Evolutionary conservation across 2,797 vertebrate species (phyloP).

Genomic region (Rhincodon typus): DNA sequence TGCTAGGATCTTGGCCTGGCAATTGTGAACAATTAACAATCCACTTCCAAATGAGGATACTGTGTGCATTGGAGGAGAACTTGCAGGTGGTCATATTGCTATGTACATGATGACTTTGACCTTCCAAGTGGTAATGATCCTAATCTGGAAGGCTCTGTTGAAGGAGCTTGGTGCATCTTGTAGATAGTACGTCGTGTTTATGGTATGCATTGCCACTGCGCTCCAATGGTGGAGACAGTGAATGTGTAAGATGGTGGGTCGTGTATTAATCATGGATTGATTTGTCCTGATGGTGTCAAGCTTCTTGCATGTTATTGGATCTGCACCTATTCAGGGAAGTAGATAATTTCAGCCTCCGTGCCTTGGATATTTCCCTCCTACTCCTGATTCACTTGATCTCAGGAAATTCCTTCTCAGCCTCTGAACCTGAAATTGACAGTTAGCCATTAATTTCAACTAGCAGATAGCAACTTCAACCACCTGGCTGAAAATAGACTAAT

Average conservation of each 20-base stretch:
- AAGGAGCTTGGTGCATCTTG: background rate
- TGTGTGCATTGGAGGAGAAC: background rate
- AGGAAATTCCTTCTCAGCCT: background rate
- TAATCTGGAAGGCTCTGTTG: background rate
- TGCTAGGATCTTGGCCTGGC: background rate
- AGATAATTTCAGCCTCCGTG: background rate
- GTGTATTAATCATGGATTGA: background rate
- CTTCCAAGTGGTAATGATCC: background rate
- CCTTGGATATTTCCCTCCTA: background rate
- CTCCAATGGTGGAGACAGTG: background rate
- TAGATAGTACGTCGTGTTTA: too few relatives aligned
- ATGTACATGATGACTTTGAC: background rate
- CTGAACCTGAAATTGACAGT: background rate
- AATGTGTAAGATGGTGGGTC: background rate
- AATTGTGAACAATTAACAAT: background rate
- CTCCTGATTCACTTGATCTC: background rate
- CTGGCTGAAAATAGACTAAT: background rate
- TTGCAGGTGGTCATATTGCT: background rate
- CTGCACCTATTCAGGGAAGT: background rate
- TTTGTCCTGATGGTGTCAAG: background rate
- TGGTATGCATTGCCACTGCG: background rate
- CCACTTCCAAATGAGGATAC: background rate
- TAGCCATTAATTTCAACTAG: background rate
- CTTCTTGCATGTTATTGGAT: background rate
- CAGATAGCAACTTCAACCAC: background rate